Conservation (phyloP, 2,797 vertebrate species). For the Melanogrammus aeglefinus region DNA sequence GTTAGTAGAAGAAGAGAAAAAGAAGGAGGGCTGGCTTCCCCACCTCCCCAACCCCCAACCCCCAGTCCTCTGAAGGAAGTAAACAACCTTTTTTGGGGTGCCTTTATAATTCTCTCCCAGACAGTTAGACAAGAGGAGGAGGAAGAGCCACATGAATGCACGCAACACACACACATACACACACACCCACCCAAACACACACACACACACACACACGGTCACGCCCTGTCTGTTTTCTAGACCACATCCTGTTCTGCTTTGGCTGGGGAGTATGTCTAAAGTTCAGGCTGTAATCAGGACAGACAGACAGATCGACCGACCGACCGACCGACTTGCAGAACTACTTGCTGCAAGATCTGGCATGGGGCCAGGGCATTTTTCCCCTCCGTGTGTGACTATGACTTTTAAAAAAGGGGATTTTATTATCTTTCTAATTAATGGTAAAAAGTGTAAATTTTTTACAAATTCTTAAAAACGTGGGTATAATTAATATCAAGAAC, state of each 20-base stretch:
- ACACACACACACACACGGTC: conserved; percentile 35
- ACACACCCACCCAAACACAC: conserved; percentile 29
- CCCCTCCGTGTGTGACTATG: no score
- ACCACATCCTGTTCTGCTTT: conserved; percentile 72
- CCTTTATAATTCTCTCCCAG: conserved; percentile 44
- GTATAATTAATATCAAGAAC: no score
- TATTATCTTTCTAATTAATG: no score
- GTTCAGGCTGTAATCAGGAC: conserved; percentile 23
- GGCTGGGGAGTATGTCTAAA: conserved; percentile 55
- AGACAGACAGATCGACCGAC: conserved; percentile 30
- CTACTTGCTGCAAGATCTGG: background rate
- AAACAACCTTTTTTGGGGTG: conserved; percentile 57
- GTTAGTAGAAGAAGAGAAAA: conserved; percentile 26
- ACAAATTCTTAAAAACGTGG: no score
- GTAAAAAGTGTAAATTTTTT: no score
- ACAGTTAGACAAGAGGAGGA: conserved; percentile 34
- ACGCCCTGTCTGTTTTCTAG: conserved; percentile 67
- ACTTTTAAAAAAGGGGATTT: no score
- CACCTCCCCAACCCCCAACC: conserved; percentile 12
- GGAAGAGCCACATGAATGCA: conserved; percentile 4
- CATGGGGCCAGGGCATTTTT: no score
- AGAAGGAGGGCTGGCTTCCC: conserved; percentile 13
- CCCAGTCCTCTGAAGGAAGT: conserved; percentile 46
- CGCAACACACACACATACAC: background rate
- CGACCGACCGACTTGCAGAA: conserved; percentile 32